These are phyloP conservation scores for Rhabdomys dilectus DNA, from an alignment of 2,113 vertebrate species.

Conservation along the genomic window DNA sequence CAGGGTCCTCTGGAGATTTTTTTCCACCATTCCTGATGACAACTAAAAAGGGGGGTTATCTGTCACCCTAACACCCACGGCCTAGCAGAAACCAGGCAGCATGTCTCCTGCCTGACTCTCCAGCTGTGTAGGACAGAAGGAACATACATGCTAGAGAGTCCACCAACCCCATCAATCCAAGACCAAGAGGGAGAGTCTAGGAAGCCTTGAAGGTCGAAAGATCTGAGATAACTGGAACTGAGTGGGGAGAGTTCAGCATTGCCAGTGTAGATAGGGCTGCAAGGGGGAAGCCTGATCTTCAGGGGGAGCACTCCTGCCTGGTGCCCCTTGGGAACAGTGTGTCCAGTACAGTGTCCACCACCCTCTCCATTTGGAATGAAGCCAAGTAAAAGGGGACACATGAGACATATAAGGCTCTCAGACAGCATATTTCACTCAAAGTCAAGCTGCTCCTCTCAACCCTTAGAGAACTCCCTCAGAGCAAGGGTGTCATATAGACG, in stretches of 20 bases:
- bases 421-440: background rate
- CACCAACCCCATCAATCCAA: background rate
- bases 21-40: background rate
- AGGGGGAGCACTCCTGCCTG: background rate
- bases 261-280: background rate
- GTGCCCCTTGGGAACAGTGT: background rate
- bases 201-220: background rate
- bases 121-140: background rate
- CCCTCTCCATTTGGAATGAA: background rate
- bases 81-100: background rate
- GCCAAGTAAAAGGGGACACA: background rate
- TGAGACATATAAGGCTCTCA: background rate
- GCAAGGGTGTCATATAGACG: background rate
- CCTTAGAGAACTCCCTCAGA: background rate
- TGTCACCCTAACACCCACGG: background rate
- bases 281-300: background rate
- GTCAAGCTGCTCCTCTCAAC: background rate
- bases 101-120: background rate
- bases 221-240: background rate
- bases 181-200: background rate
- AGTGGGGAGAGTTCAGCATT: background rate
- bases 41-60: background rate
- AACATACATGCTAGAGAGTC: background rate
- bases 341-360: background rate
- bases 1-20: background rate